phyloP scores from a whole-genome alignment of 1,140 invertebrate genomes.

The Bombus balteatus region DNA sequence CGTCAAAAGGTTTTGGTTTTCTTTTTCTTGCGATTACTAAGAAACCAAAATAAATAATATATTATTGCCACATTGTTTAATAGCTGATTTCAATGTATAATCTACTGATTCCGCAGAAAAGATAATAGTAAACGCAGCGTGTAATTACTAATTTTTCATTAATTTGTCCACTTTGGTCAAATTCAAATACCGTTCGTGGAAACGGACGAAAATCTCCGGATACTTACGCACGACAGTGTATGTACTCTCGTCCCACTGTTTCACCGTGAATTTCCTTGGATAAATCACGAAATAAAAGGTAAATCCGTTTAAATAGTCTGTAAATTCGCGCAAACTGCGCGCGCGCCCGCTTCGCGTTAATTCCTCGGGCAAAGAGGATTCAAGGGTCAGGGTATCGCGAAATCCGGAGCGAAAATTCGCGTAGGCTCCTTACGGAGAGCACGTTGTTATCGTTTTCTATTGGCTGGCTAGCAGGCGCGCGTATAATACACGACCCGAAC shows the following conservation, averaged over 20 bases:
- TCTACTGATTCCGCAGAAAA: too few species aligned
- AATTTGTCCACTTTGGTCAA: neutral
- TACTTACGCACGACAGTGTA: neutral
- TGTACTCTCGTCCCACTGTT: neutral
- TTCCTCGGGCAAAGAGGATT: conserved; percentile 44
- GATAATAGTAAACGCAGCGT: too few species aligned
- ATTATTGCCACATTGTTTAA: too few species aligned
- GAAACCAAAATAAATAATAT: too few species aligned
- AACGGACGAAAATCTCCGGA: neutral
- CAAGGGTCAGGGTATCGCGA: conserved; percentile 33
- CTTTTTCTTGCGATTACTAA: too few species aligned
- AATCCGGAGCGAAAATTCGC: conserved; percentile 26
- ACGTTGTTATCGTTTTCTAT: conserved; percentile 30
- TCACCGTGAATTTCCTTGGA: conserved; percentile 7
- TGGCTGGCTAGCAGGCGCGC: conserved; percentile 6
- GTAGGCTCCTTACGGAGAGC: conserved; percentile 22
- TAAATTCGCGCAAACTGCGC: conserved; percentile 27
- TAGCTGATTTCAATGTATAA: too few species aligned
- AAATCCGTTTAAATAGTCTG: conserved; percentile 50
- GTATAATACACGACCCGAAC: conserved; percentile 33
- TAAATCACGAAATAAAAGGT: conserved; percentile 34
- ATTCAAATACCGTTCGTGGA: neutral
- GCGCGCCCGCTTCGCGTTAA: conserved; percentile 26
- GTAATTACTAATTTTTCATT: neutral
- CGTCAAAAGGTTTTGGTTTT: too few species aligned